Base-by-base conservation (phyloP, 2,113 vertebrate species). In the Anoplopoma fimbria region DNA sequence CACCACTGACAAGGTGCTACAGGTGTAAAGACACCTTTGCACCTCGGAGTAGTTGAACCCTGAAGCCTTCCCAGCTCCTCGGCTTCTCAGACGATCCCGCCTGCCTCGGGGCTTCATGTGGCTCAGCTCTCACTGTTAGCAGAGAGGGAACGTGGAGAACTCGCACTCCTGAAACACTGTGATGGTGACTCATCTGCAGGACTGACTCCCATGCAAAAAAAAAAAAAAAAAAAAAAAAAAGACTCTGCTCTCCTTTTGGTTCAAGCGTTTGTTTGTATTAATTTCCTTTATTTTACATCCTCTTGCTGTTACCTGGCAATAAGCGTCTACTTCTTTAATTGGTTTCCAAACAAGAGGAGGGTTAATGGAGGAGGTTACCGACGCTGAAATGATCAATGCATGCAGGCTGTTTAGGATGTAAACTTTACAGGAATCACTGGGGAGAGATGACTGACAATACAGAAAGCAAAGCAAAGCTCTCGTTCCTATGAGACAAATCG, bases 361-460 rank as follows among this genome's bases (percentile, higher is more conserved):
- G 73, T 82, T 89, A 73, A 85, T 70, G 75, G 45, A 82, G 57
- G 31, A 14, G 68, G 57, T 79, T 72, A 84, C 36, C 83, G 84
- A 55, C 79, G 88, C 90, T 79, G 79, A 82, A 84, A 81, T 25
- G 58, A 90, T 84, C 86, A 81, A 83, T 68, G 75, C 19, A 1
- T 42, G 42, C 68, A 38, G 75, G 33, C 38, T 83, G 81, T 51
- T 23, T 3, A 51, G 49, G n/a, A 21, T 51, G 7, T 23, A 23
- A 6, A 51, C 42, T 47, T 76, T 8, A 51, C 60, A 72, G 60
- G 19, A 69, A 64, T 51, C 81, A 14, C 85, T 23, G 31, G 73
- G 73, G 86, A 81, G 49, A 79, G 23, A 42, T 40, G 70, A 82
- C 57, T 71, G 71, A 79, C 57, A 29, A 42, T 9, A 55, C 15